phyloP scores from a whole-genome alignment of 2,113 vertebrate species.

The Nothoprocta perdicaria region DNA sequence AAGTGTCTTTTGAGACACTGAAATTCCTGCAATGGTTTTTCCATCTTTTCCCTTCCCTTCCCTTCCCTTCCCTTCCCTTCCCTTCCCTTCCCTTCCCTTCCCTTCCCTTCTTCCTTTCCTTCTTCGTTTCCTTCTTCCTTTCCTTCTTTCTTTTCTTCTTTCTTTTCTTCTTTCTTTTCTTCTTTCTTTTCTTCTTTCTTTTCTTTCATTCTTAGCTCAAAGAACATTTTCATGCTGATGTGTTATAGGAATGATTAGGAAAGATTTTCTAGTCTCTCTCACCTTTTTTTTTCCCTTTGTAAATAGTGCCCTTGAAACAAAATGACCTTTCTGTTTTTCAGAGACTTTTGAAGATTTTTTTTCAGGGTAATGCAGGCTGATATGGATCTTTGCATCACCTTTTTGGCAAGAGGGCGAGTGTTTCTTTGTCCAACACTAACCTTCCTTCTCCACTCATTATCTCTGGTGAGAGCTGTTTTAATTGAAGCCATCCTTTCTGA shows the following conservation, averaged over 20 bases:
- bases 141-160: neutral
- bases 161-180: neutral
- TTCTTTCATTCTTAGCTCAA: neutral
- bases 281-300: neutral
- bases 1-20: neutral
- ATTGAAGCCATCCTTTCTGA: slow-evolving; percentile 69
- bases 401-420: neutral
- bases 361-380: slow-evolving; percentile 43
- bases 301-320: slow-evolving; percentile 48
- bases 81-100: too few species aligned
- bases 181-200: neutral
- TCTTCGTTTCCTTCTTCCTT: neutral
- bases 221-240: neutral
- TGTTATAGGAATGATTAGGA: slow-evolving; percentile 9
- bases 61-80: too few species aligned
- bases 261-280: slow-evolving; percentile 11
- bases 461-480: slow-evolving; percentile 59
- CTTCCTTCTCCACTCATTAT: slow-evolving; percentile 51
- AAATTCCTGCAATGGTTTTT: neutral
- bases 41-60: neutral
- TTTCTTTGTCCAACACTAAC: slow-evolving; percentile 62
- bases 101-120: too few species aligned
- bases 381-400: slow-evolving; percentile 43
- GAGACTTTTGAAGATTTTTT: slow-evolving; percentile 45
- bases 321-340: slow-evolving; percentile 52